Percentiles rank a stretch among this genome's conserved stretches.
These are phyloP conservation scores for Drosophila bunnanda DNA, from an alignment of 2,888 invertebrate genomes.

Conservation along the genomic window DNA sequence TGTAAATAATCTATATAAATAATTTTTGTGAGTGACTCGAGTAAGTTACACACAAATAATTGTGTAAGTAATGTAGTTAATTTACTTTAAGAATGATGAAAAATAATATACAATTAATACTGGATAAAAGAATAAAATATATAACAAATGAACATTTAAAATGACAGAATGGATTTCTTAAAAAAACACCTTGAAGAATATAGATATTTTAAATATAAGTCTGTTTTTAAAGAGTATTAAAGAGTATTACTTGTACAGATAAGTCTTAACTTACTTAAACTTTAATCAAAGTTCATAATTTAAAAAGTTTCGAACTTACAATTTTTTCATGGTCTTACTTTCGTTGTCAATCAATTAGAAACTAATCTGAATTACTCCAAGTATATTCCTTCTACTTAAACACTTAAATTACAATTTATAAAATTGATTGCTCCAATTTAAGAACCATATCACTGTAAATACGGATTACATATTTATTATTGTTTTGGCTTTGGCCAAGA, in stretches of 20 bases:
- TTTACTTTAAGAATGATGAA: too few relatives aligned
- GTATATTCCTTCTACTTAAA: not conserved
- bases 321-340: too few relatives aligned
- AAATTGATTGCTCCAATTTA: not conserved
- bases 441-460: not conserved
- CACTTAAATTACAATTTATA: not conserved
- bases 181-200: not conserved
- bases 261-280: not conserved
- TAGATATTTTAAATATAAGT: not conserved
- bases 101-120: not conserved
- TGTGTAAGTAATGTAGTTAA: not conserved
- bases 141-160: not conserved
- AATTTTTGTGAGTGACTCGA: slow-evolving; percentile 3
- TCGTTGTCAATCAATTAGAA: not conserved
- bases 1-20: slow-evolving; percentile 24
- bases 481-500: slow-evolving; percentile 23
- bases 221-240: not conserved
- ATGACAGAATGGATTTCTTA: not conserved
- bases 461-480: slow-evolving; percentile 16
- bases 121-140: not conserved
- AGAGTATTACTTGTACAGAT: not conserved
- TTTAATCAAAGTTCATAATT: too few relatives aligned
- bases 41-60: not conserved
- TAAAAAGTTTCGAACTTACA: too few relatives aligned
- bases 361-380: not conserved